These are phyloP conservation scores for Hoplodrina ambigua DNA, from an alignment of 2,888 invertebrate species.

Conservation along the genomic window DNA sequence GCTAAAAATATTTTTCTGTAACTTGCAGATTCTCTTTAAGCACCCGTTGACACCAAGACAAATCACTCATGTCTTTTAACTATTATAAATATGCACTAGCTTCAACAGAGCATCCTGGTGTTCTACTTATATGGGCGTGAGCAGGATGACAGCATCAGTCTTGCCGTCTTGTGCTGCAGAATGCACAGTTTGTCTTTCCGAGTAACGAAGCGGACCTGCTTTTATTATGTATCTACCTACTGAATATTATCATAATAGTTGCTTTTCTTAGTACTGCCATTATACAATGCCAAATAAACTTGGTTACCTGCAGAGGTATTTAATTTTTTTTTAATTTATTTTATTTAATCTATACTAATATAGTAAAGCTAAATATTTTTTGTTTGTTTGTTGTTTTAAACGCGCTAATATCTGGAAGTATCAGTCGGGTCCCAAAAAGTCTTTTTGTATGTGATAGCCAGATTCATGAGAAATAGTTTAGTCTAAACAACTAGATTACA, in stretches of 20 bases:
- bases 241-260: neutral
- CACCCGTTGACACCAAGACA: neutral
- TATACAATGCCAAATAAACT: no score
- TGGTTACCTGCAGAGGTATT: no score
- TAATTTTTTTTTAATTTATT: no score
- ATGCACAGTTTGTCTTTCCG: slow-evolving; percentile 22
- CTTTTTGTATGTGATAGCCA: no score
- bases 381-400: no score
- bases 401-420: no score
- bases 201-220: neutral
- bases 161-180: slow-evolving; percentile 3
- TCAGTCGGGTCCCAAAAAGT: no score
- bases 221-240: neutral
- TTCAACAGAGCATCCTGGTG: slow-evolving; percentile 4
- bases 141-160: slow-evolving; percentile 40
- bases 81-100: slow-evolving; percentile 23
- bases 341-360: no score
- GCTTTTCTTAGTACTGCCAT: neutral
- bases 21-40: neutral
- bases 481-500: no score
- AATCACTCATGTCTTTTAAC: slow-evolving; percentile 21
- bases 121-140: slow-evolving; percentile 17
- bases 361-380: no score
- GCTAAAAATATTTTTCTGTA: slow-evolving; percentile 13
- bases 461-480: no score